Evolutionary conservation across 2,888 invertebrate species (phyloP).

Genomic region (Tipula lateralis): DNA sequence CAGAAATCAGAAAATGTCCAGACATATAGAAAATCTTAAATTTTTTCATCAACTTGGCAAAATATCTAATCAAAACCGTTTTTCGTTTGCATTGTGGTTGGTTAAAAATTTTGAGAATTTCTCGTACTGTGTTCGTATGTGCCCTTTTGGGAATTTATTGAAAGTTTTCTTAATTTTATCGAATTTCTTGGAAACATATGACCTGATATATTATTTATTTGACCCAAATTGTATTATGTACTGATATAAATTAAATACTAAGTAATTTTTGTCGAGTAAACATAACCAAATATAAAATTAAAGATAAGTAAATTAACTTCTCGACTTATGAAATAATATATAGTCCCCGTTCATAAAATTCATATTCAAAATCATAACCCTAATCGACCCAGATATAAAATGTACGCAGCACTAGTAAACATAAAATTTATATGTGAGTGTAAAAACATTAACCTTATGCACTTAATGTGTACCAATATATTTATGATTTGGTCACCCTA

Average conservation of each 20-base stretch:
- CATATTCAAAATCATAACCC: not conserved
- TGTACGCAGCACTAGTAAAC: not conserved
- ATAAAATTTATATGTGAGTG: not conserved
- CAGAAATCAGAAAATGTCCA: no score
- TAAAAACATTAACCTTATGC: not conserved
- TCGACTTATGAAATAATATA: not conserved
- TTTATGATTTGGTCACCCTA: not conserved
- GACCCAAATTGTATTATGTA: not conserved
- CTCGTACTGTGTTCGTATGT: not conserved
- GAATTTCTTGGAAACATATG: not conserved
- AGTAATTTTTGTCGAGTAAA: not conserved
- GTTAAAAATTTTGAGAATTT: not conserved
- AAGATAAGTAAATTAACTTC: not conserved
- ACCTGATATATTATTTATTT: not conserved
- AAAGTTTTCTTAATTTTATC: not conserved
- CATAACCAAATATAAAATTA: not conserved
- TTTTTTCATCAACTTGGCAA: not conserved
- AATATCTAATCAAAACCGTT: not conserved
- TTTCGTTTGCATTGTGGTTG: not conserved
- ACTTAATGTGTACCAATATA: slow-evolving; percentile 19
- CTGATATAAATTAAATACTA: not conserved
- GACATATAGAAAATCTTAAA: no score
- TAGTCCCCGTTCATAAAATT: not conserved
- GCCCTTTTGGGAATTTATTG: not conserved
- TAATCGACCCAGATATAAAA: not conserved